Base-by-base conservation (phyloP, 2,113 vertebrate genomes). In the Channa maculata region DNA sequence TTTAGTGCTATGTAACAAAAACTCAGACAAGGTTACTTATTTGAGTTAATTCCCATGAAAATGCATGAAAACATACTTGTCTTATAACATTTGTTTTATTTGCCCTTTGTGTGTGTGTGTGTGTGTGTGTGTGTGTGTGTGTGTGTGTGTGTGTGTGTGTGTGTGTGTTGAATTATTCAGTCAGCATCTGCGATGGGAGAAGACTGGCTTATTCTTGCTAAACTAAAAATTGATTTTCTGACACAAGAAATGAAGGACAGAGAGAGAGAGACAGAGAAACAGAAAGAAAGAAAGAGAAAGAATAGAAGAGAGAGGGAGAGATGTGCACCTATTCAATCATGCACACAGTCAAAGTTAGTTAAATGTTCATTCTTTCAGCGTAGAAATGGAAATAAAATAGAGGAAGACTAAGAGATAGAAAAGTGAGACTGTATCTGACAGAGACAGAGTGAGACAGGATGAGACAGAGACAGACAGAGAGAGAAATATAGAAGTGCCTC, bases 141-240 rank as follows among this genome's bases (percentile, higher is more conserved):
- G 24, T 36, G 44, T 60, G 66, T 34, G 51, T 52, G 9, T 71
- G 48, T 53, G 9, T 65, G 46, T 15, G 48, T 77, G 70, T 76
- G 45, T 9, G 34, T 55, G 64, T 60, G 33, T 78, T 96, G 76
- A 94, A 96, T 96, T 94, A 97, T 97, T 96, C 84, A 96, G 3
- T 0, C n/a, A 2, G 8, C 38, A 73, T 77, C 84, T 80, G 77
- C 8, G 74, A 89, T 91, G 49, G 86, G 88, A 88, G 85, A 89
- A 94, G 86, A 90, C 82, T 61, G 85, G 84, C 83, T 83, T 78
- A 77, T 84, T 84, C 80, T 73, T 84, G 79, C 89, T 86, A 95
- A 95, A 93, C 93, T 90, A 77, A 13, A 75, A 88, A 97, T 96
- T 96, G 96, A 97, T 97, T 97, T 97, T 97, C 94, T 96, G 96